Evolutionary conservation across 2,888 invertebrate genomes (phyloP).

Genomic region (Drosophila greeni): DNA sequence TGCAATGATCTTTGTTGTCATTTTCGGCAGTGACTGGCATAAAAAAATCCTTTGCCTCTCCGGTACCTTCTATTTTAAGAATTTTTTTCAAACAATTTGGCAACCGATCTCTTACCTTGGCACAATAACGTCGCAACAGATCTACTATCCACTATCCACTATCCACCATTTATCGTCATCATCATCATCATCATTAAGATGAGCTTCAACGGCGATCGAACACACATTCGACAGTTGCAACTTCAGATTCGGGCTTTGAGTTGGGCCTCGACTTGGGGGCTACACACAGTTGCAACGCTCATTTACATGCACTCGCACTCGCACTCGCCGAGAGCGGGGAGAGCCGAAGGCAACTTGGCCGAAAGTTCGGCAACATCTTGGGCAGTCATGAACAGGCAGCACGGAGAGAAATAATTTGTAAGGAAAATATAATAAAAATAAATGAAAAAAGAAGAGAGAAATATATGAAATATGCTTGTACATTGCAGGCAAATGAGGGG

Average conservation of each 20-base stretch:
- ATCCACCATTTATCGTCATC: slow-evolving; percentile 9
- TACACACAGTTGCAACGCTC: slow-evolving; percentile 42
- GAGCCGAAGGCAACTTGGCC: slow-evolving; percentile 52
- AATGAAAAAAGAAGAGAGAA: neutral
- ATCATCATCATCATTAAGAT: slow-evolving; percentile 20
- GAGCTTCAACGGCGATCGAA: slow-evolving; percentile 21
- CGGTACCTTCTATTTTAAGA: slow-evolving; percentile 55
- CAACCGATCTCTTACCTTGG: slow-evolving; percentile 70
- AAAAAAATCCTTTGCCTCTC: slow-evolving; percentile 60
- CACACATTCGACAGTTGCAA: slow-evolving; percentile 58
- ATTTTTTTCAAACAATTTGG: slow-evolving; percentile 58
- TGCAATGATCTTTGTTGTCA: slow-evolving; percentile 26
- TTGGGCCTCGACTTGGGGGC: neutral
- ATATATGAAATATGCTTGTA: too few species aligned
- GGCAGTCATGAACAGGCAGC: slow-evolving; percentile 66
- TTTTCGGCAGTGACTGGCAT: slow-evolving; percentile 67
- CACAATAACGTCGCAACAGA: slow-evolving; percentile 61
- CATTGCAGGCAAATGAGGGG: too few species aligned
- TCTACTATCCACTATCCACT: slow-evolving; percentile 24
- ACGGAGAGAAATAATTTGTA: neutral
- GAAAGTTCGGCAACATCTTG: slow-evolving; percentile 62
- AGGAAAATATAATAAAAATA: neutral
- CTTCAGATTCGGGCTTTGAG: slow-evolving; percentile 32
- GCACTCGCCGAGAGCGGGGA: slow-evolving; percentile 53
- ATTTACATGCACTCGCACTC: slow-evolving; percentile 62